Evolutionary conservation across 2,888 invertebrate genomes (phyloP).

Genomic region (Tipula vernalis): DNA sequence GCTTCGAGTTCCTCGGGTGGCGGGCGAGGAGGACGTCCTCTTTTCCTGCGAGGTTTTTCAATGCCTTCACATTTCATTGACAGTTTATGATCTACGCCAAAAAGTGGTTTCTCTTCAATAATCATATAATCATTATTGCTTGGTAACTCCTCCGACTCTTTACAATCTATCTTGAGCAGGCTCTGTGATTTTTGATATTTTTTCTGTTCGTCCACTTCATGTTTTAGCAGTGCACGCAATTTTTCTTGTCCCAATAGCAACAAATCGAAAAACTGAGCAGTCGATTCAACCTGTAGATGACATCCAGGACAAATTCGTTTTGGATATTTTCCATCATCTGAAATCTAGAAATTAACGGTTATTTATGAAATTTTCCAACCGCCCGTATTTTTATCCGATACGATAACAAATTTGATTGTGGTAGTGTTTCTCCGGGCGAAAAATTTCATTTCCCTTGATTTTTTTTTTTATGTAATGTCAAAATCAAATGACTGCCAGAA

Average conservation of each 20-base stretch:
- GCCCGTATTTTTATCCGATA: not conserved
- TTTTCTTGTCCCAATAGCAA: slow-evolving; percentile 52
- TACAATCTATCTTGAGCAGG: slow-evolving; percentile 19
- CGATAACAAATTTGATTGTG: not conserved
- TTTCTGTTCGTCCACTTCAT: slow-evolving; percentile 23
- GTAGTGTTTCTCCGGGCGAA: not conserved
- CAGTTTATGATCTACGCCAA: slow-evolving; percentile 48
- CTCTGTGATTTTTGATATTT: not conserved
- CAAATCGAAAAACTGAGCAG: slow-evolving; percentile 58
- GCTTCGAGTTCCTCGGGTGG: slow-evolving; percentile 25
- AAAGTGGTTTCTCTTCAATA: slow-evolving; percentile 5
- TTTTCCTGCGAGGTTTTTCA: slow-evolving; percentile 51
- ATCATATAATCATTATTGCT: not conserved
- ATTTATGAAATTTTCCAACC: not conserved
- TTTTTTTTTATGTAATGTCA: slow-evolving; percentile 12
- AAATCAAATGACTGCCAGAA: slow-evolving; percentile 15
- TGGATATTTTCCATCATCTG: slow-evolving; percentile 55
- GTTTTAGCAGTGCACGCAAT: slow-evolving; percentile 30
- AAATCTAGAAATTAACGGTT: slow-evolving; percentile 38
- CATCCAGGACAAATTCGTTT: slow-evolving; percentile 65
- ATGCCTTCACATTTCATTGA: slow-evolving; percentile 47
- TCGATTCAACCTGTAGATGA: slow-evolving; percentile 60
- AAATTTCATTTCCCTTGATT: not conserved
- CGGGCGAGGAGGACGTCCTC: slow-evolving; percentile 55
- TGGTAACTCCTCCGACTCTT: not conserved